Evolutionary conservation across 2,113 vertebrate genomes (phyloP).

Genomic region (Mobula birostris): DNA sequence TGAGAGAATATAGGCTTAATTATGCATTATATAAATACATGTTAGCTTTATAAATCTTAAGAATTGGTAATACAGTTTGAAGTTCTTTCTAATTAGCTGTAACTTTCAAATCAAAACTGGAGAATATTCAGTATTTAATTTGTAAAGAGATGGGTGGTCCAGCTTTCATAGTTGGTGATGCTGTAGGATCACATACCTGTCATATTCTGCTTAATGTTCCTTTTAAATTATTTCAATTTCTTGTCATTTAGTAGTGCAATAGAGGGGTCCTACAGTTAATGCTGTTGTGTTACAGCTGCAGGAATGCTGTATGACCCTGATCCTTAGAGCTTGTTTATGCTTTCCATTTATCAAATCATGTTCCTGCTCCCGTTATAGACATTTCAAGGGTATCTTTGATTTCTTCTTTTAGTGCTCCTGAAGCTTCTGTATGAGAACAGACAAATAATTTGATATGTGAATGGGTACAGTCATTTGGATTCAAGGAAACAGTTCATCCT

Average conservation of each 20-base stretch:
- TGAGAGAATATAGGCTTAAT: neutral
- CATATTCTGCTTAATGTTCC: neutral
- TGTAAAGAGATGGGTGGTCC: neutral
- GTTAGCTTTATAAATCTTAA: neutral
- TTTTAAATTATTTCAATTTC: neutral
- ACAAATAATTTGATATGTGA: neutral
- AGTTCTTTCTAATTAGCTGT: neutral
- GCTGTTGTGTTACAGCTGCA: too few relatives aligned
- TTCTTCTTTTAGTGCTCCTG: neutral
- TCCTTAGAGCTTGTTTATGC: too few relatives aligned
- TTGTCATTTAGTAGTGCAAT: neutral
- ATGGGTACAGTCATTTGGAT: neutral
- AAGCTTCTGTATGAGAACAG: neutral
- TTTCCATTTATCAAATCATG: too few relatives aligned
- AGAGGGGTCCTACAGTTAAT: neutral
- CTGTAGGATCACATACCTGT: neutral
- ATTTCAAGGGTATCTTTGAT: too few relatives aligned
- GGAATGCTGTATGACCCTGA: too few relatives aligned
- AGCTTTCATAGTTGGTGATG: neutral
- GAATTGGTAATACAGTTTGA: neutral
- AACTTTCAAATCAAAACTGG: neutral
- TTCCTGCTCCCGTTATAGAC: too few relatives aligned
- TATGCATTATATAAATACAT: neutral
- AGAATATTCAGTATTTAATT: neutral
- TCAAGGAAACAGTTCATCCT: neutral